Evolutionary conservation across 2,797 vertebrate species (phyloP).

Genomic region (Mycteria americana): DNA sequence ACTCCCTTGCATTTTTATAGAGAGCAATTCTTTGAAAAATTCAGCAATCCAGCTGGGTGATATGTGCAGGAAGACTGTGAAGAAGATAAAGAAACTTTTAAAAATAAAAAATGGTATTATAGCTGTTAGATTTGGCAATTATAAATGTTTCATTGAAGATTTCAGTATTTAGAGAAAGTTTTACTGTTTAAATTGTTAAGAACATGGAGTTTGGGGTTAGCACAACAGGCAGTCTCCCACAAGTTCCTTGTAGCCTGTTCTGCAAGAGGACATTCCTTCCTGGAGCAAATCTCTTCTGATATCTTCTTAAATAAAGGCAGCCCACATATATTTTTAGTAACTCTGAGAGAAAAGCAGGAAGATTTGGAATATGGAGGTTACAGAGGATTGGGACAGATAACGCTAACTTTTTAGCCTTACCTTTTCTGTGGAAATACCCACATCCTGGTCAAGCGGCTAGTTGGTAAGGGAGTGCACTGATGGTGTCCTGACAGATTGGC

Average conservation of each 20-base stretch:
- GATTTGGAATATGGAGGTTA: not conserved
- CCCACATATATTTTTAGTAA: slow-evolving; percentile 49
- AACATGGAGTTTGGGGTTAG: slow-evolving; percentile 53
- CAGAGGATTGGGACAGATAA: not conserved
- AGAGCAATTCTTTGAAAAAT: slow-evolving; percentile 70
- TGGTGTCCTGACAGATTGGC: not conserved
- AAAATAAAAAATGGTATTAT: slow-evolving; percentile 71
- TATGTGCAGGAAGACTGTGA: slow-evolving; percentile 68
- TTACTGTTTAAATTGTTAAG: slow-evolving; percentile 66
- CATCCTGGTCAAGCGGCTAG: not conserved
- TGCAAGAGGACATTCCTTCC: slow-evolving; percentile 55
- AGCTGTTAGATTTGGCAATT: slow-evolving; percentile 69
- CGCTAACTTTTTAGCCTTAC: not conserved
- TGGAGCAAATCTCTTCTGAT: slow-evolving; percentile 58
- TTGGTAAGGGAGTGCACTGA: not conserved
- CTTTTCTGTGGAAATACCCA: not conserved
- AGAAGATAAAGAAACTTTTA: slow-evolving; percentile 71
- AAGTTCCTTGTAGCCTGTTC: slow-evolving; percentile 61
- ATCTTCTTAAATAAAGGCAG: slow-evolving; percentile 52
- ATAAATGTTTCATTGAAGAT: slow-evolving; percentile 68
- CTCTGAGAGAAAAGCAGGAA: slow-evolving; percentile 41
- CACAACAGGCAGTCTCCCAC: slow-evolving; percentile 61
- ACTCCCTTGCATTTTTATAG: slow-evolving; percentile 71
- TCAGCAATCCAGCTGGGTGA: slow-evolving; percentile 65
- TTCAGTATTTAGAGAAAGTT: slow-evolving; percentile 69